Conservation (phyloP, 2,113 vertebrate genomes). For the Siniperca knerii region DNA sequence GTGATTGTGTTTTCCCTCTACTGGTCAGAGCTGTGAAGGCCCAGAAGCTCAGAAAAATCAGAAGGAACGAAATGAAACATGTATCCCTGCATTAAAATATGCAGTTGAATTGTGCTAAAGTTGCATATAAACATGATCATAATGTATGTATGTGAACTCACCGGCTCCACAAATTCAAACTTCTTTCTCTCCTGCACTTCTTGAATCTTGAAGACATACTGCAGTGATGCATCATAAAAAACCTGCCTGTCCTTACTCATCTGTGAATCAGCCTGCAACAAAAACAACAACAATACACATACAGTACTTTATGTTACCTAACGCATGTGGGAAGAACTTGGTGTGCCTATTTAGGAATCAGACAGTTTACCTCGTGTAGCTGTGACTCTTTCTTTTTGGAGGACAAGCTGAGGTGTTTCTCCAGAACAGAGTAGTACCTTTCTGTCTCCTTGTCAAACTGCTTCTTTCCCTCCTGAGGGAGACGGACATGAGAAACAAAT, state of each 20-base stretch:
- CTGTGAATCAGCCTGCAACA: conserved; percentile 91
- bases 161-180: conserved; percentile 99
- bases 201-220: conserved; percentile 99
- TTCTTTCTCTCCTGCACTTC: conserved; percentile 99
- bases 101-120: background rate
- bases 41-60: background rate
- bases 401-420: conserved; percentile 97
- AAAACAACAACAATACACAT: conserved; percentile 24
- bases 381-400: conserved; percentile 97
- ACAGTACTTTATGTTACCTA: background rate
- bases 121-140: background rate
- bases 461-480: conserved; percentile 95
- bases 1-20: background rate
- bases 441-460: conserved; percentile 99
- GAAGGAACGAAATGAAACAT: background rate
- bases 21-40: background rate
- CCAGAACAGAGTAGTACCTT: conserved; percentile 96
- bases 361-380: conserved; percentile 91
- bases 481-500: conserved; percentile 32
- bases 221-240: conserved; percentile 96
- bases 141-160: conserved; percentile 73
- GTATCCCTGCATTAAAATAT: background rate
- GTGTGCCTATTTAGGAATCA: background rate
- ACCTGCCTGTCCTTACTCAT: conserved; percentile 95
- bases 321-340: background rate